Conservation (phyloP, 1,140 invertebrate species). For the Atta colombica region DNA sequence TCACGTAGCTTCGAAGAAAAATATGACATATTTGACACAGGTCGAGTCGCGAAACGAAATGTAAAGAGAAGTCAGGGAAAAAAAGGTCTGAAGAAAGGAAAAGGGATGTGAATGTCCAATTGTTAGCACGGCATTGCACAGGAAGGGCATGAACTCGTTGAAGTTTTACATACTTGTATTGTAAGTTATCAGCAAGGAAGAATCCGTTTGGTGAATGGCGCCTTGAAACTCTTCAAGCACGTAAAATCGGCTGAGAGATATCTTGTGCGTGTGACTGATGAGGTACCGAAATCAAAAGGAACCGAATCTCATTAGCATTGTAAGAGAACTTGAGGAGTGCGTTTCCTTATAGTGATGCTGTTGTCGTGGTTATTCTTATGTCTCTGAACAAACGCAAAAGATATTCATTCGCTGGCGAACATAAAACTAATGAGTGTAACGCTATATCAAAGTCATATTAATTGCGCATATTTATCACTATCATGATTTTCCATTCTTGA, state of each 20-base stretch:
- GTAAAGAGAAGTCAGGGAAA: background rate
- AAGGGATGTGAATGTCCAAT: background rate
- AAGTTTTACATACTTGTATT: conserved; percentile 5
- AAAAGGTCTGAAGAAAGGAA: background rate
- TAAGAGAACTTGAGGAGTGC: background rate
- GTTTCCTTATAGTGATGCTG: background rate
- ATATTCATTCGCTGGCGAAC: background rate
- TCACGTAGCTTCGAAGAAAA: background rate
- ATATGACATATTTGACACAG: background rate
- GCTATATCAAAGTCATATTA: no score
- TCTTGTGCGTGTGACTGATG: conserved; percentile 10
- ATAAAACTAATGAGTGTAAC: background rate
- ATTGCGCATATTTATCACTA: background rate
- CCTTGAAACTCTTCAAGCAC: background rate
- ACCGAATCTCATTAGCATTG: conserved; percentile 47
- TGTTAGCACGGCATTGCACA: background rate
- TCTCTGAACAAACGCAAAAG: background rate
- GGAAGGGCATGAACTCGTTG: background rate
- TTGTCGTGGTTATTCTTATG: background rate
- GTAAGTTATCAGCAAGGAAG: background rate
- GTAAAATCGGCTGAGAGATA: background rate
- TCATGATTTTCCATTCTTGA: no score
- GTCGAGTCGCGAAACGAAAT: background rate
- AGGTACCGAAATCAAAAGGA: background rate
- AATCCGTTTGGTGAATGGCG: background rate